Conservation (phyloP, 2,888 invertebrate genomes). For the Terebella lapidaria region DNA sequence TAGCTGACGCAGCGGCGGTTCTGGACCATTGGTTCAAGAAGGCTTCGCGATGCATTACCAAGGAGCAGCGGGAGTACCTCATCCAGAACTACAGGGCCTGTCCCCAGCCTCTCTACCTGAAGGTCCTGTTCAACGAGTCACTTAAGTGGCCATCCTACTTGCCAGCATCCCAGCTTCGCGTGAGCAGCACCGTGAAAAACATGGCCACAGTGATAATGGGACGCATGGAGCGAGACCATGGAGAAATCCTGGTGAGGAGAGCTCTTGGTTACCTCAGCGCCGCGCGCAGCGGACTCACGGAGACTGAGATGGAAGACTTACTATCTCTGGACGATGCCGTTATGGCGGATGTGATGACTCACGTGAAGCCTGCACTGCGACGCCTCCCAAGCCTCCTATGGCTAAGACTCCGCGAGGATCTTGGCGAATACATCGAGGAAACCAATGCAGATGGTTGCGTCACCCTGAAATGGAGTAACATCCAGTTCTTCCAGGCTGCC, state of each 20-base stretch:
- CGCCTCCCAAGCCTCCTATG: slow-evolving; percentile 41
- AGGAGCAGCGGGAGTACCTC: slow-evolving; percentile 65
- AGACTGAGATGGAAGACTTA: slow-evolving; percentile 70
- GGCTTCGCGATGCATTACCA: slow-evolving; percentile 32
- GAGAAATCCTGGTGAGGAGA: slow-evolving; percentile 41
- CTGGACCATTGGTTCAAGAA: slow-evolving; percentile 34
- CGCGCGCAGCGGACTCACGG: slow-evolving; percentile 72
- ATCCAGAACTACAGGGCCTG: slow-evolving; percentile 59
- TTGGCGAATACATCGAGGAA: slow-evolving; percentile 32
- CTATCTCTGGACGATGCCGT: slow-evolving; percentile 49
- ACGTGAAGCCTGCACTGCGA: slow-evolving; percentile 30
- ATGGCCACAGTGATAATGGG: slow-evolving; percentile 36
- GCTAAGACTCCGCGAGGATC: slow-evolving; percentile 34
- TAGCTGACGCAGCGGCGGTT: slow-evolving; percentile 24
- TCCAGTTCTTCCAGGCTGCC: slow-evolving; percentile 63
- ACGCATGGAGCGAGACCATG: slow-evolving; percentile 40
- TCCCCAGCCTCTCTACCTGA: slow-evolving; percentile 33
- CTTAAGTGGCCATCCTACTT: slow-evolving; percentile 37
- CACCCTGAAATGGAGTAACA: slow-evolving; percentile 63
- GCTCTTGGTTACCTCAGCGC: slow-evolving; percentile 68
- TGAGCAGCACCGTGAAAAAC: slow-evolving; percentile 36
- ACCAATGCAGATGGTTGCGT: slow-evolving; percentile 31
- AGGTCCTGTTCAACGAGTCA: slow-evolving; percentile 35
- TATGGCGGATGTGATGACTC: slow-evolving; percentile 27
- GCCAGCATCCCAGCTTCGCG: slow-evolving; percentile 26